Base-by-base conservation (phyloP, 2,888 invertebrate species). In the Cosmorhoe ocellata region DNA sequence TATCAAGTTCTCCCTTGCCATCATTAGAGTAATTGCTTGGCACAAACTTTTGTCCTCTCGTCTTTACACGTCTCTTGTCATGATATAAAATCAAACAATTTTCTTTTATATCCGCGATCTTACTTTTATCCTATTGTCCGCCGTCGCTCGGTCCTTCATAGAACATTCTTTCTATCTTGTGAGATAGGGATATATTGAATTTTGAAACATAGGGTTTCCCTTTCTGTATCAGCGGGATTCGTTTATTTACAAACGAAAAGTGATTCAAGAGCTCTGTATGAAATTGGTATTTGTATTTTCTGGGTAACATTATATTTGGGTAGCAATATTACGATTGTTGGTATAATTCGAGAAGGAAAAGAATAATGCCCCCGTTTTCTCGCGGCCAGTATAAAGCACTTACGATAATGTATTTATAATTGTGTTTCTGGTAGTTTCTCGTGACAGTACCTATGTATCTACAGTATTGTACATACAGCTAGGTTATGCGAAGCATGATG, bases 361-460 rank as follows among this genome's bases (percentile, higher is more conserved):
- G 54, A 59, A 57, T 61, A 57, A 56, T 50, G 74, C 73, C 67
- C 74, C 69, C 71, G 70, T 72, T 73, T 67, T 69, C 66, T 70
- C 66, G 66, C 49, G 58, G 66, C 64, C 65, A 66, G 73, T 76
- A 76, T 81, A 77, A 73, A 73, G 75, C 79, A 84, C 81, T 81
- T 76, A 75, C 73, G 67, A 73, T 89, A 87, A 89, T 88, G 87
- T 74, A 71, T 87, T 88, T 86, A 88, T 88, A 88, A 88, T 87
- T 84, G 84, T 80, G 74, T 74, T 73, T 71, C 78, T 80, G 75
- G 74, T 76, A 77, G 74, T 70, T 66, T 74, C 70, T 81, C 77
- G 81, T 82, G 81, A 81, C 79, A 74, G 71, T 27, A 13, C 11
- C 22, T 22, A 36, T 33, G 24, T 12, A 24, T 22, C 10, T 31